These are phyloP conservation scores for Bubo blakistoni DNA, from an alignment of 2,113 vertebrate species.

Conservation along the genomic window DNA sequence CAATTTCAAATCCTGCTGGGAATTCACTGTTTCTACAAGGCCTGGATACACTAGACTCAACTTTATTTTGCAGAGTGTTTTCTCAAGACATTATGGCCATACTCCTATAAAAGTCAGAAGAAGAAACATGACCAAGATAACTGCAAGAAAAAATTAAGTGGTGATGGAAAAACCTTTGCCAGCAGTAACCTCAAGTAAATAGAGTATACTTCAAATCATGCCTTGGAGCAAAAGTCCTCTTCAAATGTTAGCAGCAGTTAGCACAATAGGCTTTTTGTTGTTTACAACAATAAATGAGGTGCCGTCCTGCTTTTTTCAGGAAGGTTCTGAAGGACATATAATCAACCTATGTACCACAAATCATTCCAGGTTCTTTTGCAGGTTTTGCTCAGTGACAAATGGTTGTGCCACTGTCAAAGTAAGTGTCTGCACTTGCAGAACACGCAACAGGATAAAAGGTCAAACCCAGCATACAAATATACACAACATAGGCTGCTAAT, in stretches of 20 bases:
- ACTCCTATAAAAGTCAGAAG: not conserved
- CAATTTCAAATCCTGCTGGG: not conserved
- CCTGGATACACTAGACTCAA: not conserved
- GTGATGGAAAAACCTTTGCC: not conserved
- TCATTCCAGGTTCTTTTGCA: conserved; percentile 15
- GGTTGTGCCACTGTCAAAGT: not conserved
- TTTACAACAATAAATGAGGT: conserved; percentile 36
- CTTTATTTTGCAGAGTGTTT: not conserved
- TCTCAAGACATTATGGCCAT: not conserved
- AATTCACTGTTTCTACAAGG: not conserved
- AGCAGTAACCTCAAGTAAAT: not conserved
- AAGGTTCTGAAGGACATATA: conserved; percentile 12
- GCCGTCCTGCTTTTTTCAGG: not conserved
- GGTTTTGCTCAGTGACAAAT: conserved; percentile 25
- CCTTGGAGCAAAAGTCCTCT: conserved; percentile 1
- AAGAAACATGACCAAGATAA: not conserved
- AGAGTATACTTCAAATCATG: not conserved
- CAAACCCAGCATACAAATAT: not conserved
- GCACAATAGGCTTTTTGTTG: conserved; percentile 4
- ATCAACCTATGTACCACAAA: conserved; percentile 1
- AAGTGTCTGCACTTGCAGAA: not conserved
- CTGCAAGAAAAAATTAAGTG: not conserved
- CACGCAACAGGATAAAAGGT: not conserved
- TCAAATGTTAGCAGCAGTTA: conserved; percentile 4
- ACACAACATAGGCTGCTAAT: not conserved